Evolutionary conservation across 2,888 invertebrate genomes (phyloP).

Genomic region (Chouioia cunea): DNA sequence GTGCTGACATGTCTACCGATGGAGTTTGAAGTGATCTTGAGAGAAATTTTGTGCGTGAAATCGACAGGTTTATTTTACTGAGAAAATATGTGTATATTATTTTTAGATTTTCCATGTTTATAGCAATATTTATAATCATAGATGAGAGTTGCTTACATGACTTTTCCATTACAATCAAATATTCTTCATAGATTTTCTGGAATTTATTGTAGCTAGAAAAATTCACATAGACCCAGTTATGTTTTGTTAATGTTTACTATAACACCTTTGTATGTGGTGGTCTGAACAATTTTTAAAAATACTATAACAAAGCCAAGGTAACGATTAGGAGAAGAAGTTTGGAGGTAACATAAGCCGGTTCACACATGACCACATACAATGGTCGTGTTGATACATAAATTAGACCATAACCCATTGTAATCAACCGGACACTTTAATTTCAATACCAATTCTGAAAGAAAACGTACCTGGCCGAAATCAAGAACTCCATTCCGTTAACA

Average conservation of each 20-base stretch:
- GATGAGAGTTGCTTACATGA: no score
- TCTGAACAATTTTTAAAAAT: constrained; percentile 6
- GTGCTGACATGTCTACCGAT: not conserved
- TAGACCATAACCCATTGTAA: constrained; percentile 19
- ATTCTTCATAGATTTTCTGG: no score
- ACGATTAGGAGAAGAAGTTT: not conserved
- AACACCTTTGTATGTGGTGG: no score
- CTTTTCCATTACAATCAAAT: no score
- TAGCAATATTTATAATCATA: no score
- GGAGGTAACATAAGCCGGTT: no score
- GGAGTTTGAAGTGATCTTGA: not conserved
- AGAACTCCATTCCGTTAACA: constrained; percentile 20
- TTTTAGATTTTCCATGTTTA: no score
- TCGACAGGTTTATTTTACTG: not conserved
- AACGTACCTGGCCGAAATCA: constrained; percentile 11
- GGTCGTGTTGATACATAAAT: constrained; percentile 42
- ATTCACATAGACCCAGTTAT: no score
- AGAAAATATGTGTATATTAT: no score
- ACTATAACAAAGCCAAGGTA: constrained; percentile 1
- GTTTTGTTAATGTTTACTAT: no score
- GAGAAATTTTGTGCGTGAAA: not conserved
- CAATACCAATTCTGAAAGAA: constrained; percentile 15
- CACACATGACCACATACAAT: not conserved
- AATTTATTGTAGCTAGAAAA: no score
- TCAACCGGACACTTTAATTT: constrained; percentile 2